Conservation (phyloP, 2,113 vertebrate genomes). For the Malaclemys terrapin region DNA sequence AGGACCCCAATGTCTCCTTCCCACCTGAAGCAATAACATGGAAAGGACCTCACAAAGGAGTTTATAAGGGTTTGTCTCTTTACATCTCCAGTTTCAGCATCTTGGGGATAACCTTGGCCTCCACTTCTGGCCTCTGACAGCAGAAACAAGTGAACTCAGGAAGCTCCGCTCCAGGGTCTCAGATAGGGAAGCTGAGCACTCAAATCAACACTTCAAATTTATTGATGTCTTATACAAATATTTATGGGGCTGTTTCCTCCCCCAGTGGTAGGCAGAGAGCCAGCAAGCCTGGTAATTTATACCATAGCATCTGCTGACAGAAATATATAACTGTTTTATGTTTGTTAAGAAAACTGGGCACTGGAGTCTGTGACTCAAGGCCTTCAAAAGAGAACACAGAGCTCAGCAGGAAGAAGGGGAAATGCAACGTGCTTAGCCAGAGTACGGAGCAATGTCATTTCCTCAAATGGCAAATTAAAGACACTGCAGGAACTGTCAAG, state of each 20-base stretch:
- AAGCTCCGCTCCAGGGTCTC: slow-evolving; percentile 61
- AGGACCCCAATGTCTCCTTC: background rate
- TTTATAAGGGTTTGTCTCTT: slow-evolving; percentile 26
- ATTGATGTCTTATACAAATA: slow-evolving; percentile 80
- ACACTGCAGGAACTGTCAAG: fast-evolving
- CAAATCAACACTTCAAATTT: slow-evolving; percentile 76
- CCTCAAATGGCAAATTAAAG: background rate
- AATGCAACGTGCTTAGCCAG: background rate
- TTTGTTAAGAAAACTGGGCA: slow-evolving; percentile 42
- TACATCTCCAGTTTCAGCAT: slow-evolving; percentile 69
- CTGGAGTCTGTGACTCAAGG: background rate
- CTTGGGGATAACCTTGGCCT: slow-evolving; percentile 7
- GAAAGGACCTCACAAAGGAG: slow-evolving; percentile 7
- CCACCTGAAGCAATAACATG: background rate
- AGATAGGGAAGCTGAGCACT: slow-evolving; percentile 73
- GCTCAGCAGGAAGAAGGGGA: background rate
- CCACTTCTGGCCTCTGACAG: background rate
- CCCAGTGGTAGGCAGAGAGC: slow-evolving; percentile 57
- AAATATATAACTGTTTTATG: slow-evolving; percentile 32
- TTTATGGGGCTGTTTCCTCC: slow-evolving; percentile 77
- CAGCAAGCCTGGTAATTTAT: slow-evolving; percentile 39
- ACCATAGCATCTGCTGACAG: slow-evolving; percentile 62
- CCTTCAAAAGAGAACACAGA: background rate
- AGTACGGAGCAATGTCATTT: background rate
- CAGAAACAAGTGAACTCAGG: slow-evolving; percentile 50